Conservation (phyloP, 2,113 vertebrate genomes). For the Oncorhynchus nerka region DNA sequence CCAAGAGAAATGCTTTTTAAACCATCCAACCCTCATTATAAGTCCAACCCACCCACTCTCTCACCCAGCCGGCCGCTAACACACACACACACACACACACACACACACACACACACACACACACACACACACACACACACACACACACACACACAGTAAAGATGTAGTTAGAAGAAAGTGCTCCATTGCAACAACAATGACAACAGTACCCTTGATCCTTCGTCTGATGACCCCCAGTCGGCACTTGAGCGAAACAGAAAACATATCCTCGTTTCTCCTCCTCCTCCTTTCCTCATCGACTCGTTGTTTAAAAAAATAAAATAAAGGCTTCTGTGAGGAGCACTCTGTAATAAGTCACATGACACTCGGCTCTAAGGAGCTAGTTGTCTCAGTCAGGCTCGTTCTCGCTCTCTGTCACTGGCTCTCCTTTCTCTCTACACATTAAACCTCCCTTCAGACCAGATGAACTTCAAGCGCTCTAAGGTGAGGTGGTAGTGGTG, state of each 20-base stretch:
- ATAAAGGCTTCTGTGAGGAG: slow-evolving; percentile 40
- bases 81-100: slow-evolving; percentile 13
- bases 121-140: slow-evolving; percentile 15
- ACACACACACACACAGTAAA: slow-evolving; percentile 15
- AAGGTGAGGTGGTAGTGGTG: background rate
- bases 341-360: slow-evolving; percentile 69
- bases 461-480: background rate
- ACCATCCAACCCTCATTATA: background rate
- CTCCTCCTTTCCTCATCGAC: slow-evolving; percentile 58
- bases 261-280: slow-evolving; percentile 74
- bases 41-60: background rate
- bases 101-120: background rate
- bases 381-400: background rate
- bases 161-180: slow-evolving; percentile 36
- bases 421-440: background rate
- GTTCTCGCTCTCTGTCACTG: slow-evolving; percentile 3
- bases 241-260: slow-evolving; percentile 88
- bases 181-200: slow-evolving; percentile 36
- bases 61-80: background rate
- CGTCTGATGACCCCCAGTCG: slow-evolving; percentile 86
- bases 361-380: slow-evolving; percentile 47
- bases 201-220: slow-evolving; percentile 79
- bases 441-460: background rate
- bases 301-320: slow-evolving; percentile 58
- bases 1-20: background rate